phyloP scores from a whole-genome alignment of 2,888 invertebrate genomes.

The Eurois occulta region DNA sequence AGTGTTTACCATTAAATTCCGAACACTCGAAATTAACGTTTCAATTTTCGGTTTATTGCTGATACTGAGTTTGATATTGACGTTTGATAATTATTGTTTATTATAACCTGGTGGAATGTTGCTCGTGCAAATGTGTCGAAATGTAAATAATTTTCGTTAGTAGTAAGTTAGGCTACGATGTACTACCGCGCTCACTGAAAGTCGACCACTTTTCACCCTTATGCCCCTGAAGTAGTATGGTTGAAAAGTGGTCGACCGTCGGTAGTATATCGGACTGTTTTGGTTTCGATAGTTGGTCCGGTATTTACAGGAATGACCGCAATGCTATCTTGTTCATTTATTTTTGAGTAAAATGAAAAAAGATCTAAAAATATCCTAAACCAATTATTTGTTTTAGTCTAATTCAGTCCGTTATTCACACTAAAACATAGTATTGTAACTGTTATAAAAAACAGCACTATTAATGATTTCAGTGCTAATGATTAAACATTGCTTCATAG shows the following conservation, averaged over 20 bases:
- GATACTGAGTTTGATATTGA: background rate
- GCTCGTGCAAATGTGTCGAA: background rate
- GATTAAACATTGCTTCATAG: too few relatives aligned
- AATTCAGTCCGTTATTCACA: too few relatives aligned
- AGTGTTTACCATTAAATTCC: background rate
- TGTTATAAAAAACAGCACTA: too few relatives aligned
- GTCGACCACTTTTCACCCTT: too few relatives aligned
- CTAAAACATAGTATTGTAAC: too few relatives aligned
- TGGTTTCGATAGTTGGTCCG: background rate
- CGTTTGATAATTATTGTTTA: background rate
- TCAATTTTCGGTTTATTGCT: background rate
- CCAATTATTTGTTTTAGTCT: background rate
- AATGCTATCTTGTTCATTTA: background rate
- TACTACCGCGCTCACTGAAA: background rate
- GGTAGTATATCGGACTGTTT: background rate
- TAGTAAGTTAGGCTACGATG: background rate
- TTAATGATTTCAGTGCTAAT: too few relatives aligned
- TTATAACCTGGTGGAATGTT: background rate
- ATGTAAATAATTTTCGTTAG: too few relatives aligned
- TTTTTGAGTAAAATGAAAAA: background rate
- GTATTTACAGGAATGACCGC: background rate
- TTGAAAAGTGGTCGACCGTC: too few relatives aligned
- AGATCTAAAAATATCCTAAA: background rate
- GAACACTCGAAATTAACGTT: background rate
- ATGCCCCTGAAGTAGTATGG: too few relatives aligned